Evolutionary conservation across 2,113 vertebrate genomes (phyloP).

Genomic region (Elanus axillaris): DNA sequence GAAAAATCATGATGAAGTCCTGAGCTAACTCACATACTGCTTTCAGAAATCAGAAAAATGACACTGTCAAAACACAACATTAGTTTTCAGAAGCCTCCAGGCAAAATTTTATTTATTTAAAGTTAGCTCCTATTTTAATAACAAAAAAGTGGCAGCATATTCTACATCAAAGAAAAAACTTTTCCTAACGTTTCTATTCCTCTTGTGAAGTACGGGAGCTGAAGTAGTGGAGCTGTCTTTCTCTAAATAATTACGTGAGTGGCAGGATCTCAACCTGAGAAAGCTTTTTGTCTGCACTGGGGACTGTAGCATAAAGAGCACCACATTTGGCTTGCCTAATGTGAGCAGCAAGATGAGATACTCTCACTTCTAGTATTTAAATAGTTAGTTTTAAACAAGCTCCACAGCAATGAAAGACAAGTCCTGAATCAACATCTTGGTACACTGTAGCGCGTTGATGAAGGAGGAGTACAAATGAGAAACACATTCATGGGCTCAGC

Average conservation of each 20-base stretch:
- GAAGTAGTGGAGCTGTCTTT: conserved; percentile 56
- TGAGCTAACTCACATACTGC: conserved; percentile 61
- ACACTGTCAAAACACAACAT: conserved; percentile 73
- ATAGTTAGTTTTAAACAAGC: conserved; percentile 33
- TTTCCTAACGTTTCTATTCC: conserved; percentile 71
- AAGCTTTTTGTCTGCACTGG: conserved; percentile 56
- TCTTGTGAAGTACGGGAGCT: conserved; percentile 58
- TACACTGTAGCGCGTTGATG: not conserved
- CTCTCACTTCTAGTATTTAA: conserved; percentile 6
- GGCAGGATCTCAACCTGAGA: conserved; percentile 54
- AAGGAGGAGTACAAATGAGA: not conserved
- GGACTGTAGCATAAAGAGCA: conserved; percentile 32
- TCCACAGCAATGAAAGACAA: not conserved
- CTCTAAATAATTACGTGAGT: conserved; percentile 42
- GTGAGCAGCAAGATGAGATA: not conserved
- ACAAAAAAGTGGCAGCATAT: conserved; percentile 65
- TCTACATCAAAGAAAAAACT: conserved; percentile 73
- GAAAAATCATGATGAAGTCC: conserved; percentile 62
- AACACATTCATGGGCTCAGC: not conserved
- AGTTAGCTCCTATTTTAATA: conserved; percentile 77
- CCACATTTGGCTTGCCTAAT: conserved; percentile 8
- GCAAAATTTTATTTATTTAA: conserved; percentile 80
- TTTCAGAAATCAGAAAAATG: conserved; percentile 68
- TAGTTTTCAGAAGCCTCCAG: conserved; percentile 74
- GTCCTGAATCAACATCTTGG: not conserved